Percentiles rank a stretch among this genome's conserved stretches.
Conservation (phyloP, 2,113 vertebrate species). For the Caracal caracal region DNA sequence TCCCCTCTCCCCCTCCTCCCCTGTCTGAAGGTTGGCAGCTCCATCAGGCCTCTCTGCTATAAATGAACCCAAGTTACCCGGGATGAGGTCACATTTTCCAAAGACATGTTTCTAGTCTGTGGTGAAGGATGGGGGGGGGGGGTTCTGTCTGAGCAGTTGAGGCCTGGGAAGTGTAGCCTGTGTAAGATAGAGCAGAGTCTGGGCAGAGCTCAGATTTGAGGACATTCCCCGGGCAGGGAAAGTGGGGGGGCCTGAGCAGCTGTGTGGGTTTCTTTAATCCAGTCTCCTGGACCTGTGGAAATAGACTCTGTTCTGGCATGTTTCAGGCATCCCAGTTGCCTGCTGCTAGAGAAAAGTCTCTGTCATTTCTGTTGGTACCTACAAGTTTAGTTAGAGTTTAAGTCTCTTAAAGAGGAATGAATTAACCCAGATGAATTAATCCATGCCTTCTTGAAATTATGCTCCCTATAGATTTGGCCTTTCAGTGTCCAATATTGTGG, state of each 20-base stretch:
- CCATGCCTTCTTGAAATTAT: not conserved
- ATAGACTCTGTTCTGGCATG: not conserved
- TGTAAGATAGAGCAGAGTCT: not conserved
- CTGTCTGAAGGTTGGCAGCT: conserved; percentile 32
- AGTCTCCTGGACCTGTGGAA: not conserved
- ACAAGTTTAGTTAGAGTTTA: not conserved
- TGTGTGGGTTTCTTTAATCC: not conserved
- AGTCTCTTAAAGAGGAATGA: not conserved
- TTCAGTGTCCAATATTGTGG: not conserved
- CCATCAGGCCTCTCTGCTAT: conserved; percentile 11
- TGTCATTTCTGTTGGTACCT: not conserved
- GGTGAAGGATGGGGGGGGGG: not conserved
- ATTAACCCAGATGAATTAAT: not conserved
- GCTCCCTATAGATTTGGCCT: not conserved
- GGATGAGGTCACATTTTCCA: conserved; percentile 81
- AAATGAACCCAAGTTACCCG: conserved; percentile 60
- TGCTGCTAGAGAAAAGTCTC: not conserved
- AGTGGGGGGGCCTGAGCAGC: not conserved
- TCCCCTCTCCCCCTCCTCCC: not conserved
- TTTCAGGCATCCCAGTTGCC: not conserved
- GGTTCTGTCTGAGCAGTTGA: conserved; percentile 49
- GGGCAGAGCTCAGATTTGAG: not conserved
- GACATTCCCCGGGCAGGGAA: conserved; percentile 30
- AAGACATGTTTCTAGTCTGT: conserved; percentile 55
- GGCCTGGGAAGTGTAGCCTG: conserved; percentile 22